Percentiles rank a stretch among this genome's conserved stretches.
Conservation (phyloP, 1,140 invertebrate genomes). For the Trachymyrmex cornetzi region DNA sequence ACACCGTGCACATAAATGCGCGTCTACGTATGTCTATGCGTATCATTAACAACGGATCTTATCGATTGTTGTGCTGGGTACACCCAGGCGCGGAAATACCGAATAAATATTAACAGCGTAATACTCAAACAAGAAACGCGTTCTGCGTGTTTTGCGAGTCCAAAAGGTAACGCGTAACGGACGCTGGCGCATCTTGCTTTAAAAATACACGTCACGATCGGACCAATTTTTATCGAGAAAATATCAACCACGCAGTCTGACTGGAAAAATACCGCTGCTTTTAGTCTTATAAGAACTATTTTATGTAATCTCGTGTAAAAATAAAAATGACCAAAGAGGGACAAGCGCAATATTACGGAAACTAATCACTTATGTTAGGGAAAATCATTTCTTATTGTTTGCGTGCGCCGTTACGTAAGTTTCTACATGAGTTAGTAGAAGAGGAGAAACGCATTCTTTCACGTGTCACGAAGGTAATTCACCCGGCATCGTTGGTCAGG, state of each 20-base stretch:
- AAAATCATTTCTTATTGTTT: not conserved
- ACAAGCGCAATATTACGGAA: not conserved
- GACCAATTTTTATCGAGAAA: not conserved
- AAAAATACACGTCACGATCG: not conserved
- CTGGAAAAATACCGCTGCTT: not conserved
- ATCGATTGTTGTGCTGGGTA: slow-evolving; percentile 48
- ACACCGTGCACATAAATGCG: not conserved
- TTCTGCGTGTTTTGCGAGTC: not conserved
- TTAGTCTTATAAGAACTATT: not conserved
- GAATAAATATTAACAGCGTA: slow-evolving; percentile 7
- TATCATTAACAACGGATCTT: slow-evolving; percentile 61
- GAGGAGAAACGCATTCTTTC: not conserved
- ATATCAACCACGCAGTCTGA: not conserved
- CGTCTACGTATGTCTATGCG: slow-evolving; percentile 13
- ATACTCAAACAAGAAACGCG: not conserved
- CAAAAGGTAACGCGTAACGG: not conserved
- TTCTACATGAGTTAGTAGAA: not conserved
- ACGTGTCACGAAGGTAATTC: slow-evolving; percentile 30
- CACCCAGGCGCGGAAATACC: slow-evolving; percentile 13
- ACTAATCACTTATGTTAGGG: not conserved
- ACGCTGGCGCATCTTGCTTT: not conserved
- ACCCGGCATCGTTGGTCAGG: slow-evolving; percentile 17
- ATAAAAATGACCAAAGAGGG: not conserved
- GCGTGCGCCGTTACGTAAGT: not conserved
- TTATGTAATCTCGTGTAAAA: not conserved